phyloP scores from a whole-genome alignment of 2,113 vertebrate species.

The Tenebrosternarchus preto region DNA sequence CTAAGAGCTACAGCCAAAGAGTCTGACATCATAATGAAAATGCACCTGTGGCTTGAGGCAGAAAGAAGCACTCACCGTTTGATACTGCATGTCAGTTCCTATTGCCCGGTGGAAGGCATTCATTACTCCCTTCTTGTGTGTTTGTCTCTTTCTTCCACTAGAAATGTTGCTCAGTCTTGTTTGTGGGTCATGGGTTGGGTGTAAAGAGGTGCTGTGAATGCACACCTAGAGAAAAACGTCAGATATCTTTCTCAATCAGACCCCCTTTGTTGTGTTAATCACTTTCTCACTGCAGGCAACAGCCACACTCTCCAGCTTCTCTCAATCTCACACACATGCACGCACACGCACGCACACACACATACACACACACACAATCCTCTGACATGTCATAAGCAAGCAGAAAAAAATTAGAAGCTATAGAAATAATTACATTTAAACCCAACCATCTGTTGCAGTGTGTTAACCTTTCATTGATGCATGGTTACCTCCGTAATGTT shows the following conservation, averaged over 20 bases:
- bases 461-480: background rate
- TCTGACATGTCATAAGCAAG: background rate
- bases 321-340: background rate
- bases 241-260: slow-evolving; percentile 12
- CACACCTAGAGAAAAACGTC: slow-evolving; percentile 30
- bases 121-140: slow-evolving; percentile 6
- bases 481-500: background rate
- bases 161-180: slow-evolving; percentile 10
- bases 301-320: too few species aligned
- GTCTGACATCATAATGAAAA: slow-evolving; percentile 23
- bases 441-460: background rate
- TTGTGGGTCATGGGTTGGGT: slow-evolving; percentile 32
- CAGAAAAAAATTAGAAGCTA: slow-evolving; percentile 24
- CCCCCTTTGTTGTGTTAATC: slow-evolving; percentile 51
- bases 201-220: slow-evolving; percentile 34
- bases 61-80: slow-evolving; percentile 1
- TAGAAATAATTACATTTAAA: slow-evolving; percentile 17
- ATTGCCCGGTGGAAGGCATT: background rate
- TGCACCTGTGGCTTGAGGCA: slow-evolving; percentile 45
- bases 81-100: background rate
- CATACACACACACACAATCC: background rate
- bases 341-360: background rate
- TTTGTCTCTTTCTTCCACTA: slow-evolving; percentile 25
- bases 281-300: slow-evolving; percentile 23
- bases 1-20: slow-evolving; percentile 8